These are phyloP conservation scores for Mirounga angustirostris DNA, from an alignment of 2,113 vertebrate genomes.

Conservation along the genomic window DNA sequence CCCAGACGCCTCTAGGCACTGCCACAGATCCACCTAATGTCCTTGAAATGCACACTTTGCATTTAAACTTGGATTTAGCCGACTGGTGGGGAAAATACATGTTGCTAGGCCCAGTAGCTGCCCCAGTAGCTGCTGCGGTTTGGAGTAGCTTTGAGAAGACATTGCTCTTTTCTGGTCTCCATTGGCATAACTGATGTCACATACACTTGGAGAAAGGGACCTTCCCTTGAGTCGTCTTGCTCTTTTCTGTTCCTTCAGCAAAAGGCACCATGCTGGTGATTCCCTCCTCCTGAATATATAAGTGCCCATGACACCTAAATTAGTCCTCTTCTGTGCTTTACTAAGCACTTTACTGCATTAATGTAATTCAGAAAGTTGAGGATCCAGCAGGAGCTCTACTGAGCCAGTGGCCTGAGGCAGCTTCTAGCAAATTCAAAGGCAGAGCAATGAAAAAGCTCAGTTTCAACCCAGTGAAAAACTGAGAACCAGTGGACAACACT, in stretches of 20 bases:
- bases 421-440: neutral
- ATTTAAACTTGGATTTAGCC: conserved; percentile 50
- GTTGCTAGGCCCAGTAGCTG: neutral
- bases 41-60: conserved; percentile 63
- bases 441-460: neutral
- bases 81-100: neutral
- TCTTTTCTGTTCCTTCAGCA: neutral
- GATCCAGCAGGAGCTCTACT: neutral
- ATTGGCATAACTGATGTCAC: neutral
- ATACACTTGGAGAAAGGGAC: neutral
- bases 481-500: neutral
- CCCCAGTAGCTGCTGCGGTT: neutral
- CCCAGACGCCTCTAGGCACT: neutral
- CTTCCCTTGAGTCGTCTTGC: neutral
- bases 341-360: neutral
- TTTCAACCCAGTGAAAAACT: neutral
- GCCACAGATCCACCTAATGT: conserved; percentile 27
- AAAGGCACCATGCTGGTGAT: neutral
- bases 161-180: conserved; percentile 18
- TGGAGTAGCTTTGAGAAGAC: neutral
- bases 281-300: neutral
- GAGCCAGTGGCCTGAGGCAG: neutral
- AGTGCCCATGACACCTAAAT: neutral
- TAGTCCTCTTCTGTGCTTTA: neutral
- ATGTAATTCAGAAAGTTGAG: conserved; percentile 36